phyloP scores from a whole-genome alignment of 2,113 vertebrate species.

The Empidonax traillii region DNA sequence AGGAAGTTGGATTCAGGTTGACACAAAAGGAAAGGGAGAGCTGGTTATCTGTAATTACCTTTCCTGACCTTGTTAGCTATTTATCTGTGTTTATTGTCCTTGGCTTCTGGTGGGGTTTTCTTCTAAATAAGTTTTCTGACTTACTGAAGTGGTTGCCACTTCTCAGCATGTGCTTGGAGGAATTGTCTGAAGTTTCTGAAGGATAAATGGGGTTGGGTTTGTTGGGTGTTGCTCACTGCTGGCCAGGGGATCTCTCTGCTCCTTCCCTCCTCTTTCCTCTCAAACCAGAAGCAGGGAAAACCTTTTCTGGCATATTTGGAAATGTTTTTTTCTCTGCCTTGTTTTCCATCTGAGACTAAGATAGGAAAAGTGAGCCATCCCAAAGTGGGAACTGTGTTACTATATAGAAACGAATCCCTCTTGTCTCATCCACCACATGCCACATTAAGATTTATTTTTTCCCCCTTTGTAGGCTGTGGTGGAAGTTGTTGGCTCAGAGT shows the following conservation, averaged over 20 bases:
- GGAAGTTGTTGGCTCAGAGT: not conserved
- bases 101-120: not conserved
- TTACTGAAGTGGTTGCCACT: not conserved
- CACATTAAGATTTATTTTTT: not conserved
- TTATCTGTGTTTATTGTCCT: not conserved
- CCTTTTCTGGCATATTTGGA: not conserved
- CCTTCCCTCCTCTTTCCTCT: not conserved
- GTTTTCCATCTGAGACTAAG: not conserved
- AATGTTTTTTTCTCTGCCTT: not conserved
- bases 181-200: not conserved
- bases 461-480: not conserved
- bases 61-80: not conserved
- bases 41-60: not conserved
- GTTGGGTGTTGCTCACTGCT: not conserved
- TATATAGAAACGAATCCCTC: not conserved
- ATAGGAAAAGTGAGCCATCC: not conserved
- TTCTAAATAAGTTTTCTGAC: not conserved
- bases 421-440: not conserved
- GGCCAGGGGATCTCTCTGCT: not conserved
- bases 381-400: not conserved
- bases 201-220: not conserved
- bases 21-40: not conserved
- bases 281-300: not conserved
- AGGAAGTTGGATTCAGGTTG: not conserved
- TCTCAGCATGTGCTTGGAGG: not conserved